These are phyloP conservation scores for Drosophila lutescens DNA, from an alignment of 2,888 invertebrate genomes.

Conservation along the genomic window DNA sequence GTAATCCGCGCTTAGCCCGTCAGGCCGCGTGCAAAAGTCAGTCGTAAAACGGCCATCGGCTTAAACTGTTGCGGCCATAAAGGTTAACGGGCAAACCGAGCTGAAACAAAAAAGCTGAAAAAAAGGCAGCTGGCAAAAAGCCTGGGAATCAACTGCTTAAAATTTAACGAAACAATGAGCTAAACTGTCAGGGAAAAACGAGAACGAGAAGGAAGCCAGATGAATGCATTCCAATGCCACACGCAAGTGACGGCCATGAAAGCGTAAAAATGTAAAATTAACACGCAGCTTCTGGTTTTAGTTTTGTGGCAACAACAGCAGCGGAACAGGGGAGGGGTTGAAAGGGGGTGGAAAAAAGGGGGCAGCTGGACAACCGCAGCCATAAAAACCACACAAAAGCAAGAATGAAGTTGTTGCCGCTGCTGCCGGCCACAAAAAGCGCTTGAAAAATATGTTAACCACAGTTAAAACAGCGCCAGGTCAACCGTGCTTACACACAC, in stretches of 20 bases:
- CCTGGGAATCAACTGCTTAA: slow-evolving; percentile 69
- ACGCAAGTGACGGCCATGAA: slow-evolving; percentile 79
- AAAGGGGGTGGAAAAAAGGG: background rate
- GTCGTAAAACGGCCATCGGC: slow-evolving; percentile 76
- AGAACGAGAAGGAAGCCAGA: slow-evolving; percentile 5
- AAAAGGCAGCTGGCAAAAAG: background rate
- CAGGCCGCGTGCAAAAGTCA: slow-evolving; percentile 62
- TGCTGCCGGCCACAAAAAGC: slow-evolving; percentile 76
- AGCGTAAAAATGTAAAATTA: slow-evolving; percentile 80
- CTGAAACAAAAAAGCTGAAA: slow-evolving; percentile 26
- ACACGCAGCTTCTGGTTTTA: slow-evolving; percentile 80
- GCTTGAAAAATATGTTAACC: slow-evolving; percentile 80
- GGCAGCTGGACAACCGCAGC: slow-evolving; percentile 68
- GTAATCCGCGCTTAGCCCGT: slow-evolving; percentile 78
- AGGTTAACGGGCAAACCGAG: slow-evolving; percentile 58
- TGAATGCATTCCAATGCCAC: slow-evolving; percentile 62
- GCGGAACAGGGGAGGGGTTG: background rate
- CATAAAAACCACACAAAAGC: slow-evolving; percentile 80
- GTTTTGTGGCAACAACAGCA: slow-evolving; percentile 61
- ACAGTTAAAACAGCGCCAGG: slow-evolving; percentile 79
- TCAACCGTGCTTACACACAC: slow-evolving; percentile 64
- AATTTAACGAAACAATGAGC: slow-evolving; percentile 73
- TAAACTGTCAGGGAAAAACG: slow-evolving; percentile 42
- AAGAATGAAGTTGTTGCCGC: slow-evolving; percentile 80
- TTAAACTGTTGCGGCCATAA: slow-evolving; percentile 79